Evolutionary conservation across 2,888 invertebrate genomes (phyloP), one percentile per base, ranked within the genome.

Genomic region (Elaeidobius kamerunicus): DNA sequence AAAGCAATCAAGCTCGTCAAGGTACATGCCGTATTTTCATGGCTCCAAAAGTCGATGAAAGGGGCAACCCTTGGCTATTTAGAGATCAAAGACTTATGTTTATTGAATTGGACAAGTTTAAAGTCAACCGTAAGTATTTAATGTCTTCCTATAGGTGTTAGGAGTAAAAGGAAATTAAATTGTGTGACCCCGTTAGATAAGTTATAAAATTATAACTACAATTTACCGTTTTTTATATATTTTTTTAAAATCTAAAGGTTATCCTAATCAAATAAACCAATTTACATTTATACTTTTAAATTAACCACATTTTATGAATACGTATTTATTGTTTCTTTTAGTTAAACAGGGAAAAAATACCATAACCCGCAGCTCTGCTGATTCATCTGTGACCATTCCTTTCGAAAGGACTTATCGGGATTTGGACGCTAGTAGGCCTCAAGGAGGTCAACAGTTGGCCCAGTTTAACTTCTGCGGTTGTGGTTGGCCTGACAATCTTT

Each of bases 391-490:
- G 12, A 91, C 90, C 9, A 87, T 90, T 65, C 88, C 90, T 0
- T 89, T 86, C 69, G 89, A 88, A 68, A 77, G 85, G 52, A 88
- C 87, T 1, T 92, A 89, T 83, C 80, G 86, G 11, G 80, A 83
- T 68, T 69, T 86, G 62, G 85, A 86, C 60, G 63, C 67, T 15
- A 44, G 35, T 18, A 47, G 53, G 48, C 85, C 86, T 0, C 70
- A 76, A 11, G 79, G 76, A 0, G 79, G 78, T 39, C 72, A 75
- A 2, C 73, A 78, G 0, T 60, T 75, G 46, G 73, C 72, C 6
- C 75, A 77, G 60, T 87, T 86, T 74, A 85, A 86, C 73, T 88
- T 87, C 79, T 92, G 91, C 73, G 91, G 91, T 55, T 92, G 91
- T 64, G 90, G 91, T 42, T 90, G 90, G 89, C 91, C 91, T 0